Evolutionary conservation across 92 coral and sea anemone species (phyloP).

Genomic region (Zoanthus solanderi): DNA sequence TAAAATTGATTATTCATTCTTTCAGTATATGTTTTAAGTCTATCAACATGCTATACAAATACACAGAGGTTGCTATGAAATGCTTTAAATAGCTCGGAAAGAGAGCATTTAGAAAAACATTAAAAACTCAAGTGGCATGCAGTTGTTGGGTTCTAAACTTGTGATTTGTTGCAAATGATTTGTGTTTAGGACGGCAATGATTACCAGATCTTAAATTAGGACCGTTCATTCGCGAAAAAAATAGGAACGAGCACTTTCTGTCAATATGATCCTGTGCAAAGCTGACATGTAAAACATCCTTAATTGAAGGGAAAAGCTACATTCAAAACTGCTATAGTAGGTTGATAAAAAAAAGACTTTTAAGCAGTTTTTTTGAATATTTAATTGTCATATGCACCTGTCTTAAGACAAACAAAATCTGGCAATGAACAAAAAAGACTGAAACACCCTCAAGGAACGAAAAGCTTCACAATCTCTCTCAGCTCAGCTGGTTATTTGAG

Average conservation of each 20-base stretch:
- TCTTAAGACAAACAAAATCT: too few relatives aligned
- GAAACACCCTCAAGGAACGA: too few relatives aligned
- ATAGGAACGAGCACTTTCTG: neutral
- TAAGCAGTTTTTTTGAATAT: too few relatives aligned
- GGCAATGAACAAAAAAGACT: too few relatives aligned
- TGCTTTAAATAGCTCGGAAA: neutral
- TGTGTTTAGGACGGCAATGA: neutral
- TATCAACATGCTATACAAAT: constrained; percentile 16
- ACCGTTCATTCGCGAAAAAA: neutral
- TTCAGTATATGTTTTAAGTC: neutral
- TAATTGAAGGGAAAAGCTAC: neutral
- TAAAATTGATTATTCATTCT: neutral
- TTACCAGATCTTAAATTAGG: neutral
- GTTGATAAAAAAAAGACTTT: too few relatives aligned
- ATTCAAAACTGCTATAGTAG: neutral
- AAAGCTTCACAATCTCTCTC: too few relatives aligned
- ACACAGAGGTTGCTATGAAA: constrained; percentile 4
- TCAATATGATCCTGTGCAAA: neutral
- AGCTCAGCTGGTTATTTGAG: too few relatives aligned
- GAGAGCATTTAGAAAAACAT: constrained; percentile 1
- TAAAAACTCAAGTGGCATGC: neutral
- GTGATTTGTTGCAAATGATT: neutral
- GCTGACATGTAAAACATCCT: neutral
- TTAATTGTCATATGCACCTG: too few relatives aligned
- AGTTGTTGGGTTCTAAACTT: neutral